Conservation (phyloP, 92 coral and sea anemone species). For the Zoanthus sansibaricus region DNA sequence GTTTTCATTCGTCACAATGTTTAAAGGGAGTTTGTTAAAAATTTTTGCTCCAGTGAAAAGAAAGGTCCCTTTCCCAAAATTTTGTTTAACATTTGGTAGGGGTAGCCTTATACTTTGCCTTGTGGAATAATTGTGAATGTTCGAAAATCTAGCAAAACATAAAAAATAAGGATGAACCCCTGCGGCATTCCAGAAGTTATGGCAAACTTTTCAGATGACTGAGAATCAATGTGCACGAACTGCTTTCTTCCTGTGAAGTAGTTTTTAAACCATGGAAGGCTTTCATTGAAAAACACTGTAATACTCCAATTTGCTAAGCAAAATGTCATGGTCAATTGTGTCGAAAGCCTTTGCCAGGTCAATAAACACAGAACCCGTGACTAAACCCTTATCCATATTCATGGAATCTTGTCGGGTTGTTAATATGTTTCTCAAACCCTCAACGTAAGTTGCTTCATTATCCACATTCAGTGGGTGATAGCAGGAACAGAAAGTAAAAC, state of each 20-base stretch:
- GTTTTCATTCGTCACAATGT: too few species aligned
- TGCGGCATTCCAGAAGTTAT: slow-evolving; percentile 5
- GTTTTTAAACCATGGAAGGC: not conserved
- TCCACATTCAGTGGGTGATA: too few species aligned
- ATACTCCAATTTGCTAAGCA: not conserved
- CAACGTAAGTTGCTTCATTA: too few species aligned
- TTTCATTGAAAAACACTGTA: not conserved
- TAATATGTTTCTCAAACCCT: too few species aligned
- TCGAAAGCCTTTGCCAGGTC: not conserved
- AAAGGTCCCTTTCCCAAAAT: too few species aligned
- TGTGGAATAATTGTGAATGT: too few species aligned
- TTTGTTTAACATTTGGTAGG: too few species aligned
- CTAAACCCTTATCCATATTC: not conserved
- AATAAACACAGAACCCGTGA: slow-evolving; percentile 5
- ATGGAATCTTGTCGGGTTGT: not conserved
- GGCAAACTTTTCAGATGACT: slow-evolving; percentile 1
- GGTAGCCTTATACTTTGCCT: too few species aligned
- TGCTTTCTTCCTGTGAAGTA: not conserved
- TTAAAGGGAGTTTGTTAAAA: too few species aligned
- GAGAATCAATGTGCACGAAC: slow-evolving; percentile 1
- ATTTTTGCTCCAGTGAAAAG: too few species aligned
- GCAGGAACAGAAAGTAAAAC: too few species aligned
- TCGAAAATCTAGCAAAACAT: too few species aligned
- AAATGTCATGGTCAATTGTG: not conserved
- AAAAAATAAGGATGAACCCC: not conserved